These are phyloP conservation scores for Nematolebias whitei DNA, from an alignment of 2,113 vertebrate genomes.

Conservation along the genomic window DNA sequence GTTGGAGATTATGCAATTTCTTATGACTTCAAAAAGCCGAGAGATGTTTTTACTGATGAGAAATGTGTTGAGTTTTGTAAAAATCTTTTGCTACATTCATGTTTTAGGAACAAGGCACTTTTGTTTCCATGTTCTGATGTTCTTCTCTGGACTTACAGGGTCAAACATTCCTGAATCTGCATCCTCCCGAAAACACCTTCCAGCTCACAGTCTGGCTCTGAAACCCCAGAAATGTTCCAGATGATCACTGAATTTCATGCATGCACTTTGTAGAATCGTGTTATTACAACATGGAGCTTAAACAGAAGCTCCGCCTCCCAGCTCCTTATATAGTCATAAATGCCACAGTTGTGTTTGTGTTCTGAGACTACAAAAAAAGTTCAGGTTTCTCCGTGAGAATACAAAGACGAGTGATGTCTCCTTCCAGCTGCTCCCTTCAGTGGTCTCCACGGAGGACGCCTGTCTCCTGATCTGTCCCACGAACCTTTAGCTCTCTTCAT, in stretches of 20 bases:
- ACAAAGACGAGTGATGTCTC: too few relatives aligned
- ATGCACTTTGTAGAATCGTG: constrained; percentile 74
- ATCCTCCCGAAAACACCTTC: constrained; percentile 55
- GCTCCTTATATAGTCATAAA: neutral
- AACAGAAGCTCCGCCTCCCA: constrained; percentile 47
- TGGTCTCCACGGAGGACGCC: too few relatives aligned
- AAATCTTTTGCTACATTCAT: constrained; percentile 83
- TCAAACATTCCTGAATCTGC: constrained; percentile 88
- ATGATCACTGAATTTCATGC: constrained; percentile 62
- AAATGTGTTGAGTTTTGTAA: constrained; percentile 82
- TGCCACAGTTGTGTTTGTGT: neutral
- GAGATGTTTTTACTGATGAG: constrained; percentile 80
- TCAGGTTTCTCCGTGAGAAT: neutral
- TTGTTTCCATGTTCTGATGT: constrained; percentile 97
- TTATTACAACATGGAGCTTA: constrained; percentile 35
- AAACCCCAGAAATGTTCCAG: constrained; percentile 33
- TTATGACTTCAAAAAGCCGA: constrained; percentile 77
- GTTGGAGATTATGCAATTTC: constrained; percentile 87
- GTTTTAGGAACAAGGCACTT: constrained; percentile 77
- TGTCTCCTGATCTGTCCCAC: too few relatives aligned
- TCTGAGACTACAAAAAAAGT: constrained; percentile 39
- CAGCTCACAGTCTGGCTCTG: constrained; percentile 40
- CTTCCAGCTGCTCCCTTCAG: too few relatives aligned
- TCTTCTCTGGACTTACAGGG: constrained; percentile 97
- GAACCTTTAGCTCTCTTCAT: too few relatives aligned